Evolutionary conservation across 2,797 vertebrate genomes (phyloP), one percentile per base, ranked within the genome.

Genomic region (Eidolon dupreanum): DNA sequence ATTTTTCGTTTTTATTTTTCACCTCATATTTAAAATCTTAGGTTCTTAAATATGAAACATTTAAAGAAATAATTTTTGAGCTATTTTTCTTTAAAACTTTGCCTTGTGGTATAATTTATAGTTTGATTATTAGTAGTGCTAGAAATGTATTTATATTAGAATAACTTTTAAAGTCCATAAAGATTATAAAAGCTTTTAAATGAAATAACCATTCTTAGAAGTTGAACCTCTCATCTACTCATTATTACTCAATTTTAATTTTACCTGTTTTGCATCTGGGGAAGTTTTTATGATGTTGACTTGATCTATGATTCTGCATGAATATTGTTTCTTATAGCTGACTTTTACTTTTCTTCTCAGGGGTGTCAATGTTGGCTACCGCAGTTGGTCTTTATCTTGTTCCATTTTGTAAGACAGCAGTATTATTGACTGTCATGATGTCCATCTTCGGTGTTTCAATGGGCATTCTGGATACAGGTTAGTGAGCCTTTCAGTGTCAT

Each of bases 381-480:
- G 98, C 99, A 0, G 73, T 98, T 24, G 99, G 99, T 79, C 99
- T 99, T 96, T 99, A 98, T 74, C 98, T 98, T 0, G 99, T 99
- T 71, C 99, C 99, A 0, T 99, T 99, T 98, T 99, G 98, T 97
- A 98, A 98, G 93, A 97, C 94, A 19, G 96, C 97, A 2, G 20
- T 98, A 24, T 71, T 99, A 19, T 59, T 99, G 49, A 98, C 97
- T 33, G n/a, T 65, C 95, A 95, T 99, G 88, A 99, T 99, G 98
- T 99, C 99, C 61, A 85, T 99, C 93, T 99, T 99, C 16, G 99
- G 99, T 31, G 96, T 98, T 66, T 99, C 99, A 1, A 99, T 99
- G 98, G 99, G 99, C 13, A 93, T 99, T 96, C 98, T 99, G 96
- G 99, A 99, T 93, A 99, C 99, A 98, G 99, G 99, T 99, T 95